These are phyloP conservation scores for Heliothis peltigera DNA, from an alignment of 2,888 invertebrate genomes.

Conservation along the genomic window DNA sequence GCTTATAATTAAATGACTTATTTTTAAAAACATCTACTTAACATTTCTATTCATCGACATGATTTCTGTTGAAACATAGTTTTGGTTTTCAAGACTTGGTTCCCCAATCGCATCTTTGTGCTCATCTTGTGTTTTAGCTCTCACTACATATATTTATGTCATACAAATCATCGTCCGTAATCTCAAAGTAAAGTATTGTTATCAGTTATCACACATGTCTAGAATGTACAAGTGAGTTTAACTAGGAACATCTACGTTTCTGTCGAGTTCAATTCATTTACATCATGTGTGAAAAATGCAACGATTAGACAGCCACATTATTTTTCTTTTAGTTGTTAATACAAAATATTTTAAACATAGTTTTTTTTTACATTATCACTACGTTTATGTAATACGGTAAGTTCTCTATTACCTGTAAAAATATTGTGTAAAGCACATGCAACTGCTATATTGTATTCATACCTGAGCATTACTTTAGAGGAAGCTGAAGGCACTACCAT, in stretches of 20 bases:
- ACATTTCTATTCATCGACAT: constrained; percentile 85
- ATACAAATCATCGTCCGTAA: constrained; percentile 68
- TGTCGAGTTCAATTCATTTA: constrained; percentile 72
- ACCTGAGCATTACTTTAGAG: constrained; percentile 79
- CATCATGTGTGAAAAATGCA: constrained; percentile 86
- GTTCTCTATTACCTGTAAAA: constrained; percentile 88
- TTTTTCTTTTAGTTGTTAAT: constrained; percentile 77
- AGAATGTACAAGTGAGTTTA: constrained; percentile 78
- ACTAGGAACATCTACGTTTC: constrained; percentile 85
- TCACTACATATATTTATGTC: constrained; percentile 59
- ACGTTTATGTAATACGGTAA: constrained; percentile 87
- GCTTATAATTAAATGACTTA: constrained; percentile 86
- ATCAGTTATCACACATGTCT: constrained; percentile 77
- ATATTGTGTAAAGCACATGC: constrained; percentile 88
- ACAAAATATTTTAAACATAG: constrained; percentile 85
- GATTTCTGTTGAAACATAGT: constrained; percentile 80
- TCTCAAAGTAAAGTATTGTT: constrained; percentile 71
- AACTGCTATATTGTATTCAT: constrained; percentile 81
- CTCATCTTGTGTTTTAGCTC: constrained; percentile 67
- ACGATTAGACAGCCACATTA: constrained; percentile 87
- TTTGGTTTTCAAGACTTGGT: constrained; percentile 84
- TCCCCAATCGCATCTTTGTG: constrained; percentile 83
- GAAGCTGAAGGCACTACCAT: constrained; percentile 89
- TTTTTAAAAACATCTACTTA: constrained; percentile 87
- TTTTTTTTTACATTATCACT: constrained; percentile 83